Conservation (phyloP, 2,888 invertebrate species). For the Himalopsyche japonica region DNA sequence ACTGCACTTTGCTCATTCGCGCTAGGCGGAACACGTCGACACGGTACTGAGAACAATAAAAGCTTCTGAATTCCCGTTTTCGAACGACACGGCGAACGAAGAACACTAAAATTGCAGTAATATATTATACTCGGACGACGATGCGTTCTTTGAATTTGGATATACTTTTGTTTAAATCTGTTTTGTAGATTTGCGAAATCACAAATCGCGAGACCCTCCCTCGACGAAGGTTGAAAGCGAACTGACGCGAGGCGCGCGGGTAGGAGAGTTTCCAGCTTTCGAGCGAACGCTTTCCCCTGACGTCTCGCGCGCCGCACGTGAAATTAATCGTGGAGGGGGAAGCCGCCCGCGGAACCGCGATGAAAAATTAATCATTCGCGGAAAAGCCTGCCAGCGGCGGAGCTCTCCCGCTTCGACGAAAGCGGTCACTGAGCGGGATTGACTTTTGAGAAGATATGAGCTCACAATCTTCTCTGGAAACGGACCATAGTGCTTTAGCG, state of each 20-base stretch:
- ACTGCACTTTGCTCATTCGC: constrained; percentile 18
- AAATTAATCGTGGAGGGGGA: background rate
- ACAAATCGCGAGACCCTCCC: constrained; percentile 7
- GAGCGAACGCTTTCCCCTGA: background rate
- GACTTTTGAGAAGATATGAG: background rate
- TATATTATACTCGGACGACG: background rate
- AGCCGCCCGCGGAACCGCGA: constrained; percentile 2
- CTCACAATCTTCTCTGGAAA: background rate
- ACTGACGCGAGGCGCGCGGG: constrained; percentile 6
- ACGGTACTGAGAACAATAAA: background rate
- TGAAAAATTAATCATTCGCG: constrained; percentile 22
- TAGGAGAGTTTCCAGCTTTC: constrained; percentile 4
- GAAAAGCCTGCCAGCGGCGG: constrained; percentile 23
- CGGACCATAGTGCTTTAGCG: too few species aligned
- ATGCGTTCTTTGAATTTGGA: background rate
- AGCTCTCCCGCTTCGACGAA: background rate
- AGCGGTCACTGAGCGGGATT: background rate
- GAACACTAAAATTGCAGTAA: background rate
- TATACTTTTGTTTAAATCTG: constrained; percentile 23
- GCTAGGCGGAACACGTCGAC: background rate
- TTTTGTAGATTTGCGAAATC: constrained; percentile 1
- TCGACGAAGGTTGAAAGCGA: constrained; percentile 11
- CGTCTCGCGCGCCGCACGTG: background rate
- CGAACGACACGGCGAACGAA: background rate
- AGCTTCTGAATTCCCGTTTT: background rate